A percentile compares a stretch with the other conserved stretches of the same genome.
These are phyloP conservation scores for Chiloscyllium plagiosum DNA, from an alignment of 2,113 vertebrate genomes.

Conservation along the genomic window DNA sequence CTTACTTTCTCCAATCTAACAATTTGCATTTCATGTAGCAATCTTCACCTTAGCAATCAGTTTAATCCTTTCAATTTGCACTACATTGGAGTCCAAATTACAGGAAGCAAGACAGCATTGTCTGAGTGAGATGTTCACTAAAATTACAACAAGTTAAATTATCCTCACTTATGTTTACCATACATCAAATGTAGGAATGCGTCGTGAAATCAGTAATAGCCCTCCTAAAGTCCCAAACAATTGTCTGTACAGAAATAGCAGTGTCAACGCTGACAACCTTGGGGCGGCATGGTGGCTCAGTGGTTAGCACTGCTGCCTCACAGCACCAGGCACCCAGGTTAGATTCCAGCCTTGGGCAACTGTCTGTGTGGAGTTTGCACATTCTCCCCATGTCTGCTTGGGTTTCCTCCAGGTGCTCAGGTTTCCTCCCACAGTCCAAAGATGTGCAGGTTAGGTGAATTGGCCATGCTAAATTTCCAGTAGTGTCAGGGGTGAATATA, in stretches of 20 bases:
- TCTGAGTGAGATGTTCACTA: neutral
- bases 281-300: no score
- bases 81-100: neutral
- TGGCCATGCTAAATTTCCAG: no score
- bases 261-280: neutral
- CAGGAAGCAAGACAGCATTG: neutral
- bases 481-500: no score
- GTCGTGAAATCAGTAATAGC: neutral
- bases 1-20: neutral
- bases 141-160: neutral
- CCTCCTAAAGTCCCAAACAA: neutral
- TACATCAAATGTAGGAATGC: neutral
- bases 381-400: no score
- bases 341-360: no score
- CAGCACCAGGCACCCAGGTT: no score
- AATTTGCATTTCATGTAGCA: neutral
- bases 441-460: no score
- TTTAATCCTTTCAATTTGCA: neutral
- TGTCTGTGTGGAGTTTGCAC: no score
- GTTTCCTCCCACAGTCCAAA: no score
- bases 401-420: no score
- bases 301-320: no score
- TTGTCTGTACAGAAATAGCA: neutral
- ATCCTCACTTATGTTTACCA: neutral
- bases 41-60: neutral